These are phyloP conservation scores for Emydoidea blandingii DNA, from an alignment of 2,797 vertebrate species.

Conservation along the genomic window DNA sequence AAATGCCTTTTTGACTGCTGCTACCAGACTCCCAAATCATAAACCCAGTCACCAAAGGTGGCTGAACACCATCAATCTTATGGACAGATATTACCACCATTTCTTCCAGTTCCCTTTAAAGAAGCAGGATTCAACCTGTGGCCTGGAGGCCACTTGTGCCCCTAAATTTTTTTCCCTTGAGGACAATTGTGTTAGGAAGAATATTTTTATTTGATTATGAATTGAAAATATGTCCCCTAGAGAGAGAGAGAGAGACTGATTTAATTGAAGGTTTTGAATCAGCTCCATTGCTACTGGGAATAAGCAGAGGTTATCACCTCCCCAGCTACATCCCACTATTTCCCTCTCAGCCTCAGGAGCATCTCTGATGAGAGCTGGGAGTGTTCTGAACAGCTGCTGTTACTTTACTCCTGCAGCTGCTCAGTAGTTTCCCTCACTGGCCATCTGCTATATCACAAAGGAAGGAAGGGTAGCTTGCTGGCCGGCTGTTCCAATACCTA, in stretches of 20 bases:
- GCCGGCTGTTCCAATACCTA: neutral
- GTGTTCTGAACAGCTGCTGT: neutral
- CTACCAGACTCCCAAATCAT: neutral
- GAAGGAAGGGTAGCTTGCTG: neutral
- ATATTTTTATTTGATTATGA: neutral
- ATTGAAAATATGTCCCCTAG: neutral
- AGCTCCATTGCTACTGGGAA: neutral
- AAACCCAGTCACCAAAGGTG: neutral
- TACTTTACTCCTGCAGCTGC: neutral
- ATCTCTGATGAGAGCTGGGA: too few relatives aligned
- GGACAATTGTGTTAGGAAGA: neutral
- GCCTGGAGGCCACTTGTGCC: neutral
- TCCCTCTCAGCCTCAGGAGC: neutral
- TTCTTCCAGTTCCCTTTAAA: neutral
- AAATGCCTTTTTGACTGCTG: neutral
- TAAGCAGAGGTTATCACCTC: neutral
- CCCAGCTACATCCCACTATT: neutral
- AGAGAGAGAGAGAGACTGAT: neutral
- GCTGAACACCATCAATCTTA: neutral
- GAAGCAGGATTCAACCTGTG: neutral
- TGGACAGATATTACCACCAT: neutral
- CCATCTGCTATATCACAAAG: neutral
- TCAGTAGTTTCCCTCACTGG: neutral
- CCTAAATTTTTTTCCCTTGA: neutral
- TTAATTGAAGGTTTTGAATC: neutral